These are phyloP conservation scores for Enteromius anoplus DNA, from an alignment of 2,797 vertebrate genomes.

Conservation along the genomic window DNA sequence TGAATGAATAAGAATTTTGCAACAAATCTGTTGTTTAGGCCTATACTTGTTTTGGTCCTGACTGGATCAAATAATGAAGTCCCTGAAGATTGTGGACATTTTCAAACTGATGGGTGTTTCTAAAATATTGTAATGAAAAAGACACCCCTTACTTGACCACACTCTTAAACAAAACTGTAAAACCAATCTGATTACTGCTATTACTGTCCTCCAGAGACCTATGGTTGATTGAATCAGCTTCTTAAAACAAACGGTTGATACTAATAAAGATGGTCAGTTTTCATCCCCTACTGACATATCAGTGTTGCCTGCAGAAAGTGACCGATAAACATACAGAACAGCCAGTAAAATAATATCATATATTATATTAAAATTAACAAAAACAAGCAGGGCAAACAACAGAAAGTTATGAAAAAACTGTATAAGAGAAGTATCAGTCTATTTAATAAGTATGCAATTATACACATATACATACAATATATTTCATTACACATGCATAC, in stretches of 20 bases:
- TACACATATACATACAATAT: not conserved
- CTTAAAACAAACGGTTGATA: not conserved
- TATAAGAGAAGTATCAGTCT: not conserved
- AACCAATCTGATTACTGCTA: not conserved
- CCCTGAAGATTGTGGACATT: not conserved
- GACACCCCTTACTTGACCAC: not conserved
- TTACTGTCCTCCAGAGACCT: not conserved
- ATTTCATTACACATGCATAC: constrained; percentile 1
- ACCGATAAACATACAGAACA: not conserved
- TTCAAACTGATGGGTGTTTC: not conserved
- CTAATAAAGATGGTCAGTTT: not conserved
- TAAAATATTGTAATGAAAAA: not conserved
- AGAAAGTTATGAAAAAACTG: not conserved
- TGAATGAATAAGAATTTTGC: not conserved
- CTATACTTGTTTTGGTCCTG: not conserved
- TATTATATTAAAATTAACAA: not conserved
- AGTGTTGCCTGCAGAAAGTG: not conserved
- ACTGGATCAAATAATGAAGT: not conserved
- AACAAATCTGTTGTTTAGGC: not conserved
- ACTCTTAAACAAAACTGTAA: not conserved
- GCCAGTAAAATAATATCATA: no score
- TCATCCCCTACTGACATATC: not conserved
- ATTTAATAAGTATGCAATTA: not conserved
- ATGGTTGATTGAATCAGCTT: not conserved
- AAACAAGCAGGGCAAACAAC: not conserved